Evolutionary conservation across 2,797 vertebrate species (phyloP).

Genomic region (Setipinna tenuifilis): DNA sequence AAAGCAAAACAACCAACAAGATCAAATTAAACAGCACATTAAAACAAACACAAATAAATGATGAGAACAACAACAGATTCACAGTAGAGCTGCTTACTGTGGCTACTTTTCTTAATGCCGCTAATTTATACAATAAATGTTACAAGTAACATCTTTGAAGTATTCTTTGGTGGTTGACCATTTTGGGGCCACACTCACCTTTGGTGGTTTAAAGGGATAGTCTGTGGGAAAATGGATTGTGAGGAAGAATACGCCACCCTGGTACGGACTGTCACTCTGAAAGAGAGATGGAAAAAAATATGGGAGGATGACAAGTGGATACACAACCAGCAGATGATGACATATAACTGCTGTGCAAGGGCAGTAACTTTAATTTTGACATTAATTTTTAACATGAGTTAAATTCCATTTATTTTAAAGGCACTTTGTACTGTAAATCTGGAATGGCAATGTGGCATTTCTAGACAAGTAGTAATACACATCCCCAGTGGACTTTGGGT

Average conservation of each 20-base stretch:
- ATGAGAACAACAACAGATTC: slow-evolving; percentile 5
- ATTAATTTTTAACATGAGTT: too few species aligned
- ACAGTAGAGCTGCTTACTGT: background rate
- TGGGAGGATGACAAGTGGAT: background rate
- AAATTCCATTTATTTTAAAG: too few species aligned
- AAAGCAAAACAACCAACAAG: background rate
- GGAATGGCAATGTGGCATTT: too few species aligned
- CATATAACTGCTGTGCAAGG: background rate
- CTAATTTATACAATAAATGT: background rate
- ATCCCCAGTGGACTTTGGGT: too few species aligned
- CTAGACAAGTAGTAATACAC: too few species aligned
- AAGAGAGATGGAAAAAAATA: slow-evolving; percentile 43
- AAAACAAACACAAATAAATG: slow-evolving; percentile 32
- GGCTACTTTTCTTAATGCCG: background rate
- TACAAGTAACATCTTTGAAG: too few species aligned
- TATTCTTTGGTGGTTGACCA: too few species aligned
- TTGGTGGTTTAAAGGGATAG: slow-evolving; percentile 87
- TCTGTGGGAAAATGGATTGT: slow-evolving; percentile 85
- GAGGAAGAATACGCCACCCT: slow-evolving; percentile 84
- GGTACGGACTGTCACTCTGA: slow-evolving; percentile 83
- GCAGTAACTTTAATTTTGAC: too few species aligned
- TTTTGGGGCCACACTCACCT: slow-evolving; percentile 65
- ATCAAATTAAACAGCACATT: background rate
- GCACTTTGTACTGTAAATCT: too few species aligned
- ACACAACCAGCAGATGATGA: background rate